Base-by-base conservation (phyloP, 1,140 invertebrate genomes). In the Pinna nobilis region DNA sequence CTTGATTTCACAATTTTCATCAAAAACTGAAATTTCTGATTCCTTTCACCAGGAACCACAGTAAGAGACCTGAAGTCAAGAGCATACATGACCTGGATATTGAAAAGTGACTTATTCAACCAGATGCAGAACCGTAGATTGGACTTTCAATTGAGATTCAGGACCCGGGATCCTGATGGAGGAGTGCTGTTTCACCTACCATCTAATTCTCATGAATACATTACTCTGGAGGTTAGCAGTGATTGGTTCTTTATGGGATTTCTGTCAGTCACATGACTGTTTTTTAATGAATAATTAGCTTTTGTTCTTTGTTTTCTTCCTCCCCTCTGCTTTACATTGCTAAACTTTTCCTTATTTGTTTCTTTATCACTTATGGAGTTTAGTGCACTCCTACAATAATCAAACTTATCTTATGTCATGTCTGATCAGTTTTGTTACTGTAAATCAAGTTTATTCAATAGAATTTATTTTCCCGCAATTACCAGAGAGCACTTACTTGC, bases 1-100 rank as follows among this genome's bases (percentile, higher is more conserved):
- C n/a, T n/a, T n/a, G n/a, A n/a, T n/a, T n/a, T n/a, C n/a, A n/a
- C n/a, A n/a, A n/a, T n/a, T n/a, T n/a, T n/a, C n/a, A n/a, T n/a
- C n/a, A n/a, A n/a, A n/a, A n/a, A n/a, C n/a, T n/a, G n/a, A n/a
- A n/a, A n/a, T n/a, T n/a, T n/a, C n/a, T n/a, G n/a, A n/a, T n/a
- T n/a, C 39, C 9, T 37, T 53, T 35, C 68, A 77, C 11, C 81
- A 89, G 87, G 68, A 25, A 85, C 88, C 94, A 95, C 20, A 94
- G 94, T 30, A 23, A 79, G 88, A 78, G 87, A 98, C 94, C 67
- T 99, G 86, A 94, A 95, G 84, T 92, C 93, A 0, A 95, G 96
- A 85, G 97, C 95, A 78, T 99, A 98, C 88, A 95, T 99, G 5
- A 97, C 97, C 84, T 99, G 98, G 88, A 96, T 96, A 1, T 89